Conservation (phyloP, 2,888 invertebrate genomes). For the Diarsia rubi region DNA sequence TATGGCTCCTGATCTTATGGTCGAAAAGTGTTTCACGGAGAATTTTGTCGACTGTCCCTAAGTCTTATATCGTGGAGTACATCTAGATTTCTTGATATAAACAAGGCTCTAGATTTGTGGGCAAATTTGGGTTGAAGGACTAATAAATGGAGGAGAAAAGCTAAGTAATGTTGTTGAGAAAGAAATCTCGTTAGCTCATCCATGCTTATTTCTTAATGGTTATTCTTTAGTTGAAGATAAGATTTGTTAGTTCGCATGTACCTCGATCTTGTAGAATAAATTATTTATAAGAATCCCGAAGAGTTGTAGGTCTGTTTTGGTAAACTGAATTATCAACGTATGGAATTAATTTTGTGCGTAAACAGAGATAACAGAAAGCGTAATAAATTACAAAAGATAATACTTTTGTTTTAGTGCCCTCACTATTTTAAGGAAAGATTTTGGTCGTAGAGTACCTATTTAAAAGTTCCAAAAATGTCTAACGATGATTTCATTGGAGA, state of each 20-base stretch:
- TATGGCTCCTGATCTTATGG: background rate
- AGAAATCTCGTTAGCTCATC: slow-evolving; percentile 2
- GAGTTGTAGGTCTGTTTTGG: no score
- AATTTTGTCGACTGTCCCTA: slow-evolving; percentile 1
- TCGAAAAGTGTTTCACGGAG: slow-evolving; percentile 1
- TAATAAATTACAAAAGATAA: background rate
- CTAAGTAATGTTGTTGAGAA: slow-evolving; percentile 4
- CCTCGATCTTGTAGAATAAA: background rate
- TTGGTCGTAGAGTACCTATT: background rate
- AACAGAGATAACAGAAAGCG: background rate
- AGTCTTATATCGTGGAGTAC: slow-evolving; percentile 18
- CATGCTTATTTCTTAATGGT: slow-evolving; percentile 1
- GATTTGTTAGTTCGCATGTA: slow-evolving; percentile 2
- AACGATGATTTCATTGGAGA: background rate
- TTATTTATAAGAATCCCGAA: background rate
- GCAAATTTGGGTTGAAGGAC: slow-evolving; percentile 24
- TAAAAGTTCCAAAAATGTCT: background rate
- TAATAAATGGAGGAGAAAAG: background rate
- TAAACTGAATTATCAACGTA: background rate
- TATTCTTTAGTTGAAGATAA: background rate
- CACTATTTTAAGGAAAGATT: background rate
- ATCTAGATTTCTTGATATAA: slow-evolving; percentile 44
- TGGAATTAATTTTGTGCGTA: background rate
- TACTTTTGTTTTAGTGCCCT: background rate
- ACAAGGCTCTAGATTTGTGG: slow-evolving; percentile 36